Evolutionary conservation across 2,113 vertebrate species (phyloP).

Genomic region (Perognathus longimembris): DNA sequence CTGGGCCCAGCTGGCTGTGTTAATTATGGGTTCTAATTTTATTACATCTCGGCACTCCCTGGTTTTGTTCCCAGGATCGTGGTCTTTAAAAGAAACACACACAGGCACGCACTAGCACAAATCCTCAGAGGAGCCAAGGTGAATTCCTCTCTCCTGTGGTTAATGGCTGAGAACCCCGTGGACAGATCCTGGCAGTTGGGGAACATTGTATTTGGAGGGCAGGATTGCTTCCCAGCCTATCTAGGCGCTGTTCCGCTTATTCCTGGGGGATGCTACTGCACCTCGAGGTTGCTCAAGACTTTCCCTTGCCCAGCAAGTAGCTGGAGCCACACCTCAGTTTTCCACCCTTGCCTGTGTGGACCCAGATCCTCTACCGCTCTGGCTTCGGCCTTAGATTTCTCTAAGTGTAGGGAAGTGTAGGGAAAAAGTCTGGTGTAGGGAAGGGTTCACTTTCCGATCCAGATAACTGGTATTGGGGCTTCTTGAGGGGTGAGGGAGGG

Average conservation of each 20-base stretch:
- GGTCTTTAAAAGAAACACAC: slow-evolving; percentile 60
- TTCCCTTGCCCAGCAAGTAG: no score
- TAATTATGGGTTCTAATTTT: slow-evolving; percentile 70
- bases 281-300: neutral
- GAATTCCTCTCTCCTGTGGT: neutral
- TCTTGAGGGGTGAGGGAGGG: neutral
- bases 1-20: neutral
- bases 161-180: neutral
- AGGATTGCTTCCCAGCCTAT: neutral
- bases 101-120: neutral
- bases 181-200: accelerated
- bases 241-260: accelerated
- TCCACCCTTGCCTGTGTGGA: neutral
- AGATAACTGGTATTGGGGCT: neutral
- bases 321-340: neutral
- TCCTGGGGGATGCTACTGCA: accelerated
- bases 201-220: neutral
- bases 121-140: neutral
- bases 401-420: neutral
- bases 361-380: neutral
- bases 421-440: no score
- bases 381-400: neutral
- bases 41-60: slow-evolving; percentile 44
- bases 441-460: neutral
- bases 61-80: slow-evolving; percentile 42